These are phyloP conservation scores for Hypomesus transpacificus DNA, from an alignment of 2,113 vertebrate genomes.

Conservation along the genomic window DNA sequence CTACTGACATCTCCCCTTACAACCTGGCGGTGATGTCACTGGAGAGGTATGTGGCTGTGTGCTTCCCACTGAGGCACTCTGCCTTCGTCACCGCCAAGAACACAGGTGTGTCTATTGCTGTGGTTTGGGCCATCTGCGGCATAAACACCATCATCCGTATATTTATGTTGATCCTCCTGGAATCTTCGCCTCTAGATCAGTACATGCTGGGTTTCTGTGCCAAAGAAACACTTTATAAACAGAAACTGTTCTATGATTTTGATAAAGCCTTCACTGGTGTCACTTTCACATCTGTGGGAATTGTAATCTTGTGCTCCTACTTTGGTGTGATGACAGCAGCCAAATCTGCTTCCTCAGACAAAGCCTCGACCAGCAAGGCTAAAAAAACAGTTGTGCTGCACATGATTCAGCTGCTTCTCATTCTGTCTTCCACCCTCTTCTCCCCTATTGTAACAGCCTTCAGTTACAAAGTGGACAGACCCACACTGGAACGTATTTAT, in stretches of 20 bases:
- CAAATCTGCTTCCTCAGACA: too few relatives aligned
- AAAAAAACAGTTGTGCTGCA: too few relatives aligned
- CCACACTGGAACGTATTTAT: too few relatives aligned
- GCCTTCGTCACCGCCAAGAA: slow-evolving; percentile 49
- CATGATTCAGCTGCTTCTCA: too few relatives aligned
- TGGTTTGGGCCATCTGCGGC: slow-evolving; percentile 45
- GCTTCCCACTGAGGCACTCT: slow-evolving; percentile 57
- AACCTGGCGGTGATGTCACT: slow-evolving; percentile 63
- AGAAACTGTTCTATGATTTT: slow-evolving; percentile 10
- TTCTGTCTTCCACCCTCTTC: too few relatives aligned
- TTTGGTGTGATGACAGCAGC: slow-evolving; percentile 40
- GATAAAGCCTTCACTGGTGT: slow-evolving; percentile 29
- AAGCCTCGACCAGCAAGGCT: too few relatives aligned
- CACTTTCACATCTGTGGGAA: slow-evolving; percentile 45
- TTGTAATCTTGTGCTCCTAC: slow-evolving; percentile 44
- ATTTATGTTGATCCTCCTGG: slow-evolving; percentile 2
- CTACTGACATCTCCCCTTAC: slow-evolving; percentile 40
- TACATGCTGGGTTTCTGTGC: slow-evolving; percentile 35
- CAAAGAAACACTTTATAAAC: not conserved
- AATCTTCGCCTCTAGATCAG: slow-evolving; percentile 4
- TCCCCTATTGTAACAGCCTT: too few relatives aligned
- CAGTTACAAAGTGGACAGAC: too few relatives aligned
- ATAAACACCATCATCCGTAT: slow-evolving; percentile 25
- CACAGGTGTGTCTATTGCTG: slow-evolving; percentile 34
- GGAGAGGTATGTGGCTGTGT: slow-evolving; percentile 63